Evolutionary conservation across 37 sponge, comb jelly and placozoan genomes (phyloP), one percentile per base, ranked within the genome.

Genomic region (Halichondria panicea): DNA sequence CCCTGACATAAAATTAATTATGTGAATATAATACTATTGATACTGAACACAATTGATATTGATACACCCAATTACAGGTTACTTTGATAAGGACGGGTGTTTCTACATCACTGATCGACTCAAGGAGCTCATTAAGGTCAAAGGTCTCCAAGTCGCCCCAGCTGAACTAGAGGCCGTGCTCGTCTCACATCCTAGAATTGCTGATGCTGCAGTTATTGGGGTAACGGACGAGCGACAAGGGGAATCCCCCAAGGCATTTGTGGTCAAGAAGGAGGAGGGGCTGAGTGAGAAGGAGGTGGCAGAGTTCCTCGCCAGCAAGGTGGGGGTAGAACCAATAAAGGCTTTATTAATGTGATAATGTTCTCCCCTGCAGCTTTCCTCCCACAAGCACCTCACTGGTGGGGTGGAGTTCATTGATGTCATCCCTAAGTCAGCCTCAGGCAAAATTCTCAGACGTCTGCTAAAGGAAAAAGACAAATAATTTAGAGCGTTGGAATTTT

Each of bases 71-170:
- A n/a, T n/a, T n/a, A n/a, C n/a, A 71, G 94, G 91, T 37, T 82
- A 85, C 64, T 91, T 85, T 81, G 92, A 95, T 42, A 53, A 81
- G 21, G 80, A 88, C 27, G 87, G 87, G 12, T 75, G 76, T 39
- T 91, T 95, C 84, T 95, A 84, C 70, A 85, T 95, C 52, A 81
- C 85, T 4, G 96, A 91, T 62, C 85, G 96, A 39, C 77, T 95
- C 15, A 95, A 95, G 75, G 96, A 95, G 70, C 81, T 95, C 39
- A 94, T 94, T 75, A 94, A 94, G 76, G 91, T 92, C 69, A 92
- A 95, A 66, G 96, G 96, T 42, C 44, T 72, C 5, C 95, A 95
- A 55, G 96, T 95, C 31, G 96, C 92, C 5, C 92, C 96, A n/a
- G 96, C 96, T 44, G 96, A 95, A 43, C 61, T 95, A 53, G 96